phyloP scores from a whole-genome alignment of 2,113 vertebrate genomes.

The Oryzias woworae region DNA sequence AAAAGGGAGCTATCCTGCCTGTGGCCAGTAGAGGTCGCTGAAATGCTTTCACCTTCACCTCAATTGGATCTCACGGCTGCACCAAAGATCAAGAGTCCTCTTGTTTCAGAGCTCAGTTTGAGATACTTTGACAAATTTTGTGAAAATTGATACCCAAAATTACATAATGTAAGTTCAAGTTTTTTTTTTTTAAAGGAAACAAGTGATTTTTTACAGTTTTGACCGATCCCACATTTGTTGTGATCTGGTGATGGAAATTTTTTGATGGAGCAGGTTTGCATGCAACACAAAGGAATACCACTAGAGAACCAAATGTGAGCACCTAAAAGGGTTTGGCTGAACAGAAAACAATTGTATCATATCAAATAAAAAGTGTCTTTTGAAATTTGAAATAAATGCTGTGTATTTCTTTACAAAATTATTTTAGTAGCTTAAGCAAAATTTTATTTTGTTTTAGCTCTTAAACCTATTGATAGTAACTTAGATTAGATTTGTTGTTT shows the following conservation, averaged over 20 bases:
- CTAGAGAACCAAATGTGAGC: slow-evolving; percentile 47
- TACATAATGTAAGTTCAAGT: neutral
- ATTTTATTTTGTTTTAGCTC: no score
- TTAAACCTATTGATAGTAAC: no score
- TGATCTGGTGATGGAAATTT: no score
- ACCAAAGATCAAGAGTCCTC: slow-evolving; percentile 63
- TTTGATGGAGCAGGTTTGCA: slow-evolving; percentile 65
- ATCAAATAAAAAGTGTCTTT: slow-evolving; percentile 77
- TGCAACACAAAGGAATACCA: slow-evolving; percentile 67
- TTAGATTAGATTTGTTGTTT: no score
- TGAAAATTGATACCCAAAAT: neutral
- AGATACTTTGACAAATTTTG: slow-evolving; percentile 18
- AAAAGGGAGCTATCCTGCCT: slow-evolving; percentile 10
- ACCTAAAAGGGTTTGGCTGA: slow-evolving; percentile 45
- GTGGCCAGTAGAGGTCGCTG: slow-evolving; percentile 68
- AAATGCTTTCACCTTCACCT: slow-evolving; percentile 42
- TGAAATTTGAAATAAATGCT: slow-evolving; percentile 40
- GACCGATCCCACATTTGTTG: no score
- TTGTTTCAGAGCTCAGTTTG: slow-evolving; percentile 17
- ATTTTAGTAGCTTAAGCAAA: neutral
- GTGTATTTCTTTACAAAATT: neutral
- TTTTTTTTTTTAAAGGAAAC: neutral
- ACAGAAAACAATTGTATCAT: slow-evolving; percentile 75
- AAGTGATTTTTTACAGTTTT: neutral
- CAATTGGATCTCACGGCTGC: slow-evolving; percentile 43